A percentile compares a stretch with the other conserved stretches of the same genome.
phyloP scores from a whole-genome alignment of 2,888 invertebrate genomes.

The Keiferia lycopersicella region DNA sequence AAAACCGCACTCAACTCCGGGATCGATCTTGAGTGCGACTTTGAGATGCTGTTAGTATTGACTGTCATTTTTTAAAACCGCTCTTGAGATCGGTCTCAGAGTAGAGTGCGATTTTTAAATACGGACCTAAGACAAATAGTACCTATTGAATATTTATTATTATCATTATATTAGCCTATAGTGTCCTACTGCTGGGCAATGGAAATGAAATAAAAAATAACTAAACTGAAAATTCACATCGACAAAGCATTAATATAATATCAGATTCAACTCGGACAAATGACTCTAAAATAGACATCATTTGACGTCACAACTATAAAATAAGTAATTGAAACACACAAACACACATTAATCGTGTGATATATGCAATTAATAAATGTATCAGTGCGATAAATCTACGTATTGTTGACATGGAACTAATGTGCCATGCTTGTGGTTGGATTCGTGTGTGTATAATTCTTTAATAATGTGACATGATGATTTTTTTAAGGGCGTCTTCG shows the following conservation, averaged over 20 bases:
- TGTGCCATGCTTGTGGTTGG: constrained; percentile 40
- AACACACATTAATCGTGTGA: constrained; percentile 60
- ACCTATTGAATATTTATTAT: too few species aligned
- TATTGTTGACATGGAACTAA: constrained; percentile 66
- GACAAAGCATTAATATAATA: background rate
- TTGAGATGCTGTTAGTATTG: too few species aligned
- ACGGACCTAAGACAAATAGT: too few species aligned
- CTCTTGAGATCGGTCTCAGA: too few species aligned
- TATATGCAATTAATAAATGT: constrained; percentile 63
- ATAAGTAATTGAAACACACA: constrained; percentile 44
- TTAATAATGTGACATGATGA: constrained; percentile 58
- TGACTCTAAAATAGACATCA: constrained; percentile 23
- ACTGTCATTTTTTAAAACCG: too few species aligned
- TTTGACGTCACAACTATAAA: constrained; percentile 43
- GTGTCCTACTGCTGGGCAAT: too few species aligned
- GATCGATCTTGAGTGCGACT: too few species aligned
- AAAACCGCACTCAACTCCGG: too few species aligned
- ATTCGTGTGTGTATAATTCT: constrained; percentile 51
- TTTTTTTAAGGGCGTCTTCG: constrained; percentile 49
- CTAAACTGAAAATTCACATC: too few species aligned
- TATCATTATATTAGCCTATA: too few species aligned
- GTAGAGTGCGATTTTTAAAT: too few species aligned
- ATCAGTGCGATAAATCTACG: constrained; percentile 54
- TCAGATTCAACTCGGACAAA: background rate
- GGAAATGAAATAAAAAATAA: too few species aligned